Conservation (phyloP, 2,888 invertebrate species). For the Pyrgus malvae region DNA sequence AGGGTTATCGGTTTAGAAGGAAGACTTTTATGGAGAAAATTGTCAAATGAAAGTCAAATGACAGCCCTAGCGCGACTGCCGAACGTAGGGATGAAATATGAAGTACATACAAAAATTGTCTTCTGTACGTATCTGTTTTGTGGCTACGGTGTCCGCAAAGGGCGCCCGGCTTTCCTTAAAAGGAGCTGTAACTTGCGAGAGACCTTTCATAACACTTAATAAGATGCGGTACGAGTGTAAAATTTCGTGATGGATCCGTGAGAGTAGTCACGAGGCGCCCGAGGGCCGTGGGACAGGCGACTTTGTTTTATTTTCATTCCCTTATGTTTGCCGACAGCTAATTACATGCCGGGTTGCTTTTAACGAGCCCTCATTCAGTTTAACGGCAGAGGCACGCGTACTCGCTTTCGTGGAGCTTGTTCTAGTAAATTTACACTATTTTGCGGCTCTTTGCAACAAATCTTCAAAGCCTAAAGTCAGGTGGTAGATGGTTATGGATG, state of each 20-base stretch:
- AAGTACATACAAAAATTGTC: too few relatives aligned
- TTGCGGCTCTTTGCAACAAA: not conserved
- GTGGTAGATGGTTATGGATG: too few relatives aligned
- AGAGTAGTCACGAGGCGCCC: slow-evolving; percentile 70
- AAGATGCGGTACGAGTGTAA: slow-evolving; percentile 69
- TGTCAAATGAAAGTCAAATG: too few relatives aligned
- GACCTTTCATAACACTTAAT: slow-evolving; percentile 75
- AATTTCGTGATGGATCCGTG: slow-evolving; percentile 74
- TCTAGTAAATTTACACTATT: not conserved
- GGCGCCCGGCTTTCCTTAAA: slow-evolving; percentile 57
- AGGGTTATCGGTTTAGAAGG: too few relatives aligned
- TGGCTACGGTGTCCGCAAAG: slow-evolving; percentile 42
- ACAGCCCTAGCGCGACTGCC: too few relatives aligned
- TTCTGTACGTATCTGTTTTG: too few relatives aligned
- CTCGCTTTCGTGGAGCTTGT: slow-evolving; percentile 26
- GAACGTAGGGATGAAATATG: too few relatives aligned
- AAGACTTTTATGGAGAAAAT: too few relatives aligned
- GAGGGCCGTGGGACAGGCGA: slow-evolving; percentile 63
- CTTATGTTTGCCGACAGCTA: slow-evolving; percentile 58
- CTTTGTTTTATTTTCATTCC: slow-evolving; percentile 63
- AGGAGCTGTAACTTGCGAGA: slow-evolving; percentile 65
- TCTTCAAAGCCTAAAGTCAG: not conserved
- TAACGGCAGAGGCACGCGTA: slow-evolving; percentile 59
- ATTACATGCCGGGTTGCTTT: slow-evolving; percentile 68
- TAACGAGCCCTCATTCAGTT: slow-evolving; percentile 71